Percentiles rank a stretch among this genome's conserved stretches.
phyloP scores from a whole-genome alignment of 2,113 vertebrate genomes.

The Bombycilla garrulus region DNA sequence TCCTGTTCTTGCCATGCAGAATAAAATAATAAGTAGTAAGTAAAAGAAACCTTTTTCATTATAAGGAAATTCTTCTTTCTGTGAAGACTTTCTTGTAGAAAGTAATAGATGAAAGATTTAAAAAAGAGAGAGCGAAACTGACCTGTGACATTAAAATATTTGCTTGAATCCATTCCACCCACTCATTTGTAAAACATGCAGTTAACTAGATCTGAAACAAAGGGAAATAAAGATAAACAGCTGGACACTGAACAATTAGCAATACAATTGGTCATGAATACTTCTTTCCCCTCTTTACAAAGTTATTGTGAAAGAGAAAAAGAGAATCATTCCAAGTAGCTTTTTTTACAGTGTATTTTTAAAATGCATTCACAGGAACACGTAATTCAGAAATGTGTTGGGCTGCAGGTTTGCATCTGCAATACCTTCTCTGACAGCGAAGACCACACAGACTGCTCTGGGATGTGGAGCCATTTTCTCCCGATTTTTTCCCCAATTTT shows the following conservation, averaged over 20 bases:
- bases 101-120: background rate
- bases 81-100: background rate
- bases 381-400: background rate
- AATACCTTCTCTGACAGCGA: background rate
- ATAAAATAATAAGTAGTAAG: background rate
- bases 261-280: background rate
- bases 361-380: background rate
- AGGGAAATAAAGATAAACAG: conserved; percentile 46
- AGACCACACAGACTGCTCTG: background rate
- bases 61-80: background rate
- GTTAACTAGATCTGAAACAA: conserved; percentile 11
- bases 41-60: background rate
- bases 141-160: background rate
- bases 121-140: background rate
- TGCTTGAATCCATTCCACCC: background rate
- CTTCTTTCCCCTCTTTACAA: background rate
- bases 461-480: background rate
- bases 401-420: background rate
- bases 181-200: background rate
- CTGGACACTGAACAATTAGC: background rate
- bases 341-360: background rate
- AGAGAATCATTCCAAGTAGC: background rate
- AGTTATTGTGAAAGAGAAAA: background rate
- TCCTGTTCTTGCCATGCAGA: background rate
- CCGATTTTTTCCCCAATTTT: background rate